Evolutionary conservation across 2,888 invertebrate species (phyloP), one percentile per base, ranked within the genome.

Genomic region (Cheilosia vulpina): DNA sequence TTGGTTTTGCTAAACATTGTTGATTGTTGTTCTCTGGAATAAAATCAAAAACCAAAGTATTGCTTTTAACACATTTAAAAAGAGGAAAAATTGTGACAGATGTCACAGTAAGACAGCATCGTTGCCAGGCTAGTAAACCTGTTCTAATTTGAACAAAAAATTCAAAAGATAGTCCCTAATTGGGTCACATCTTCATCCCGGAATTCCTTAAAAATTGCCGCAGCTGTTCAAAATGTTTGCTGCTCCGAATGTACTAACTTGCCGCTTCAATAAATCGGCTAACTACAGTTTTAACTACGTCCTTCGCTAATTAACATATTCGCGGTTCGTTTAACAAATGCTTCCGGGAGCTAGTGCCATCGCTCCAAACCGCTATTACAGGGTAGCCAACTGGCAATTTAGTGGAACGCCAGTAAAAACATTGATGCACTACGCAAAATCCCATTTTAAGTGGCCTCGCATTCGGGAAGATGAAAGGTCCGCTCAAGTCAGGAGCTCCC

Each of bases 241-340:
- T 31, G 31, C 9, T 31, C 31, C 9, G 31, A 9, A 31, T 2
- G 24, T 52, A 24, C 52, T 6, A 9, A 21, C 19, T 9, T 52
- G 1, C 52, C 13, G 13, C 3, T 43, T 21, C 24, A 41, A 6
- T 13, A 38, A 38, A 38, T 38, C 13, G 38, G 38, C 4, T 13
- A 38, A 38, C 38, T 15, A 19, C 2, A 31, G 63, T 7, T 17
- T 47, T 47, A n/a, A 9, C 17, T 19, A 2, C 2, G n/a, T 63
- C 43, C 5, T n/a, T 17, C 1, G 45, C 47, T 65, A 75, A 57
- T 75, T 75, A 65, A 57, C 34, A 47, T 65, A 65, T 65, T 62
- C 34, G 17, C 34, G 55, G 63, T 63, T 50, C 55, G 31, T 65
- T 50, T 27, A 65, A 41, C 47, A 17, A 38, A 47, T 34, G 34